A percentile compares a stretch with the other conserved stretches of the same genome.
Evolutionary conservation across 2,113 vertebrate genomes (phyloP).

Genomic region (Turdus rufiventris): DNA sequence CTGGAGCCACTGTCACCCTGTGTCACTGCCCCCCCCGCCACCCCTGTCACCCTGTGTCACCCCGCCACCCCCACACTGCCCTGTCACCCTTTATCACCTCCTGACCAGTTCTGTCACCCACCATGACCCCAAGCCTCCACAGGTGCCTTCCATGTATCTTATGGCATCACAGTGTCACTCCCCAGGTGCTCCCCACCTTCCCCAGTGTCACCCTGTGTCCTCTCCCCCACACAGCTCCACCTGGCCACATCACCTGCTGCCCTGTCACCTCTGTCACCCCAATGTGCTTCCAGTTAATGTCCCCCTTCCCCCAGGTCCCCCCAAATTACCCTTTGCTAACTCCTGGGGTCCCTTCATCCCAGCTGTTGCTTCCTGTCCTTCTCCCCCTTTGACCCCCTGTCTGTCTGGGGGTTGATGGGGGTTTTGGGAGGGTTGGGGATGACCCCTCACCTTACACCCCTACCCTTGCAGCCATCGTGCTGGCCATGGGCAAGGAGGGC

Average conservation of each 20-base stretch:
- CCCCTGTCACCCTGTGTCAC: background rate
- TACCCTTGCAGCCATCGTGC: background rate
- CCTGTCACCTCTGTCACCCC: background rate
- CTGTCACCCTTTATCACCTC: background rate
- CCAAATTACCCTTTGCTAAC: background rate
- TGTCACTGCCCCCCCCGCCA: too few relatives aligned
- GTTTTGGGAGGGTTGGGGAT: background rate
- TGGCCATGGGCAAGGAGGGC: constrained; percentile 8
- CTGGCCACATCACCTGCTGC: background rate
- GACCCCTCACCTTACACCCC: background rate
- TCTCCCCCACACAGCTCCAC: background rate
- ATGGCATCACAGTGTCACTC: background rate
- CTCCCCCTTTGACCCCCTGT: background rate
- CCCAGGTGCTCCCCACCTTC: too few relatives aligned
- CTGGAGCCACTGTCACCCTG: background rate
- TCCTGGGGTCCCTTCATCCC: background rate
- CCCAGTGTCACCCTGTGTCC: background rate
- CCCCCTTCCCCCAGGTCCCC: background rate
- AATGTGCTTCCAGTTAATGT: background rate
- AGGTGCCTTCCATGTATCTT: background rate
- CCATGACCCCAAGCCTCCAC: background rate
- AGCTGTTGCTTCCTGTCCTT: background rate
- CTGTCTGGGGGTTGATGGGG: background rate
- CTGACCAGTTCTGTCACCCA: background rate
- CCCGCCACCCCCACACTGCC: too few relatives aligned